These are phyloP conservation scores for Caranx ignobilis DNA, from an alignment of 2,113 vertebrate genomes.

Conservation along the genomic window DNA sequence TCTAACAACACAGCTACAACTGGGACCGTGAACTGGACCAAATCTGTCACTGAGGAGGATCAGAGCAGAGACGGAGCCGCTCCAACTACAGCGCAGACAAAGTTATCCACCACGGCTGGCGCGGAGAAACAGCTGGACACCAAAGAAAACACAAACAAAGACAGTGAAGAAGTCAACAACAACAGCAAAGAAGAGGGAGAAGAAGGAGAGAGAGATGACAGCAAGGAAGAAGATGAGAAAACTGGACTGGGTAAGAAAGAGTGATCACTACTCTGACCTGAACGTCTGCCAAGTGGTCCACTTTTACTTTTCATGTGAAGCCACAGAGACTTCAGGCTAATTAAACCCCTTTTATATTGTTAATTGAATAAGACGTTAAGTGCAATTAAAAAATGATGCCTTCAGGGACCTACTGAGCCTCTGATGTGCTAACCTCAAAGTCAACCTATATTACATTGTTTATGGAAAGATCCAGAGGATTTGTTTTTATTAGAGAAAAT, in stretches of 20 bases:
- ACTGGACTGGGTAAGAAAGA: slow-evolving; percentile 40
- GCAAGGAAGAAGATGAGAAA: slow-evolving; percentile 14
- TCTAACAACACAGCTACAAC: slow-evolving; percentile 1
- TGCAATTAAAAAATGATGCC: slow-evolving; percentile 6
- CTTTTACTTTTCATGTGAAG: background rate
- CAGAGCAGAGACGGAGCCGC: background rate
- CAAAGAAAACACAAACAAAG: background rate
- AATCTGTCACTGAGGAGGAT: slow-evolving; percentile 10
- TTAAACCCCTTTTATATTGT: background rate
- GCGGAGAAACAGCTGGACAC: slow-evolving; percentile 18
- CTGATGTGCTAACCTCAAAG: background rate
- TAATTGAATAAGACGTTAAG: background rate
- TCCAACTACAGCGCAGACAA: slow-evolving; percentile 22
- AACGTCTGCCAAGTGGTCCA: background rate
- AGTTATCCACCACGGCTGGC: background rate
- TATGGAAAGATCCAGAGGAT: background rate
- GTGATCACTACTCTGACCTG: background rate
- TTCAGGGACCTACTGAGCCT: slow-evolving; percentile 30
- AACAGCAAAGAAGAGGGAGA: background rate
- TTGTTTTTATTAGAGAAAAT: background rate
- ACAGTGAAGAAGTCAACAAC: slow-evolving; percentile 2
- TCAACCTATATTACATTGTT: background rate
- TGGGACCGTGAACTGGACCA: slow-evolving; percentile 7
- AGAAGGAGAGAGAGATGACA: background rate
- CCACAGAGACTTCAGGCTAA: background rate